A percentile compares a stretch with the other conserved stretches of the same genome.
Conservation (phyloP, 2,797 vertebrate genomes). For the Gymnocypris eckloni region DNA sequence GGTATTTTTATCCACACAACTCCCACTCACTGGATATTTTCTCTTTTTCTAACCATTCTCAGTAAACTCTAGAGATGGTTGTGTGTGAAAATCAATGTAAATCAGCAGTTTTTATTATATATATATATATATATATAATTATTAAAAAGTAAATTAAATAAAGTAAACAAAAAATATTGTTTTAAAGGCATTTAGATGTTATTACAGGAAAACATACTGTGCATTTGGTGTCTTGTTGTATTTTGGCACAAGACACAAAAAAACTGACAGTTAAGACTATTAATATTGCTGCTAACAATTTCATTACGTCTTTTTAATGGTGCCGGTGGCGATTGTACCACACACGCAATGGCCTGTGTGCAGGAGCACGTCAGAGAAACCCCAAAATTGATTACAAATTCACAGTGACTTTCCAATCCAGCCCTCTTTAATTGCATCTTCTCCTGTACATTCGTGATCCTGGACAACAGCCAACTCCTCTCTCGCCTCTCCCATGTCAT, state of each 20-base stretch:
- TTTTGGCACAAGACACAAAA: constrained; percentile 24
- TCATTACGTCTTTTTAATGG: constrained; percentile 53
- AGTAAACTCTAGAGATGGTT: no score
- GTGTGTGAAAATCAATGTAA: no score
- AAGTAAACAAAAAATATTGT: no score
- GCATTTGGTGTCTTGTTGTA: neutral
- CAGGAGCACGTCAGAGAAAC: constrained; percentile 23
- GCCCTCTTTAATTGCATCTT: constrained; percentile 29
- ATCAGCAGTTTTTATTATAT: no score
- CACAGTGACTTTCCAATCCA: constrained; percentile 27
- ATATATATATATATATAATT: no score
- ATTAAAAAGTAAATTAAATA: no score
- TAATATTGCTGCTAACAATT: constrained; percentile 47
- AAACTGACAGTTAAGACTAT: constrained; percentile 42
- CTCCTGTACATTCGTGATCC: neutral
- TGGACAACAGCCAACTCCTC: constrained; percentile 27
- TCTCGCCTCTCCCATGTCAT: constrained; percentile 1
- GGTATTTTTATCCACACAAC: no score
- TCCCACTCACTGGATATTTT: no score
- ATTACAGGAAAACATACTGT: neutral
- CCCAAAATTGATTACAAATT: neutral
- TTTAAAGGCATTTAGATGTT: neutral
- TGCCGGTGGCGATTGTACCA: constrained; percentile 42
- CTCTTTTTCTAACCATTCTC: no score
- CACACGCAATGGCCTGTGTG: constrained; percentile 41